Base-by-base conservation (phyloP, 1,140 invertebrate species). In the Luehdorfia chinensis region DNA sequence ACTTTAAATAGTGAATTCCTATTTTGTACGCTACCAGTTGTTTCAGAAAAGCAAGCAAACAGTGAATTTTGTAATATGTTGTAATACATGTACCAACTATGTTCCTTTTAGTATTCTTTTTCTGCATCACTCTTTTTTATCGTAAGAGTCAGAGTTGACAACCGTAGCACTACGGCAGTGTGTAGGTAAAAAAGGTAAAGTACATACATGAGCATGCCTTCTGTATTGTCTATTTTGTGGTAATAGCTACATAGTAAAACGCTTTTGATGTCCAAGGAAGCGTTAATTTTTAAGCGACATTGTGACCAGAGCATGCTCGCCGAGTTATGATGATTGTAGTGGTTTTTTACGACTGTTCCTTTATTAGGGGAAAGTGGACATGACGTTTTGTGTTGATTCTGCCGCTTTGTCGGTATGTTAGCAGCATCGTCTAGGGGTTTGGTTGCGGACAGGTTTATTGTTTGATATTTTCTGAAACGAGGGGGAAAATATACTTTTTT, bases 251-350 rank as follows among this genome's bases (percentile, higher is more conserved):
- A 41, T 27, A 41, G 23, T 41, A 41, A 41, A 41, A 41, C 37
- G 18, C 34, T 41, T 25, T 41, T 41, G 37, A 41, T 41, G 37
- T 21, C 21, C 37, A 41, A 27, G 37, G 21, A 41, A 41, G 37
- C 37, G 21, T 75, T 75, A 73, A 79, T 73, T 71, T 74, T 75
- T 75, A 54, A 79, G 45, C 41, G 52, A 45, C 53, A 55, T 58
- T 65, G 55, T 66, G 51, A 45, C 58, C 39, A 37, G 15, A 31
- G 15, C 44, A 25, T 34, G 41, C n/a, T n/a, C n/a, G n/a, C n/a
- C 54, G 50, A 65, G 59, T 80, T 80, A 80, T 76, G 66, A 77
- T 77, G 76, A 80, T 80, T 80, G 74, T 77, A 80, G 76, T 80
- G 74, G 64, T 69, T 68, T 72, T 80, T 75, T 80, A 80, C 60